These are phyloP conservation scores for Meandrusa payeni DNA, from an alignment of 2,888 invertebrate species.

Conservation along the genomic window DNA sequence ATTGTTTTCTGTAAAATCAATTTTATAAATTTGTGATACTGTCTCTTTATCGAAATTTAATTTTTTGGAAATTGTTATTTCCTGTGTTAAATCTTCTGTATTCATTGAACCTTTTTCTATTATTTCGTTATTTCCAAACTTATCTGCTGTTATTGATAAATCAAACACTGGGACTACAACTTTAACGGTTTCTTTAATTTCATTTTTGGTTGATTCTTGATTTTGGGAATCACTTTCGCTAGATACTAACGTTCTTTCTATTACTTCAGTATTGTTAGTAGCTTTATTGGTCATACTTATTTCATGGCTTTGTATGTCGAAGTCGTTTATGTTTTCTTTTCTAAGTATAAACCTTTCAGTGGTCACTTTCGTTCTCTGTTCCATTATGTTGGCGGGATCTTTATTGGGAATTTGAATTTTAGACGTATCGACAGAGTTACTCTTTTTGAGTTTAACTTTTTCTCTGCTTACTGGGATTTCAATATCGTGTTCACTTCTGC, in stretches of 20 bases:
- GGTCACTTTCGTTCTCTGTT: not conserved
- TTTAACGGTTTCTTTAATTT: conserved; percentile 3
- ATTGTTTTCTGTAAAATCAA: conserved; percentile 15
- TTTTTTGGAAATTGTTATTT: conserved; percentile 4
- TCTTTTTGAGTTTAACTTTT: conserved; percentile 28
- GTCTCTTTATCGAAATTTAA: conserved; percentile 22
- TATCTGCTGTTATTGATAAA: not conserved
- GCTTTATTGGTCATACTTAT: not conserved
- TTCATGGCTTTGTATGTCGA: not conserved
- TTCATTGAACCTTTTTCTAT: no score
- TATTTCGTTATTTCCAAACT: not conserved
- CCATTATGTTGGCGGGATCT: no score
- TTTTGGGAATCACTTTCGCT: not conserved
- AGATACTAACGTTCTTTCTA: not conserved
- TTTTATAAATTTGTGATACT: conserved; percentile 17
- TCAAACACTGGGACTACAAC: not conserved
- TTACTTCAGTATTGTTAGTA: not conserved
- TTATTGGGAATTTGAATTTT: not conserved
- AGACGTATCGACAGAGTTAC: conserved; percentile 28
- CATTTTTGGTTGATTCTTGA: not conserved
- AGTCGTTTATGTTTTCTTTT: not conserved
- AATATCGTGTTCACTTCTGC: conserved; percentile 49
- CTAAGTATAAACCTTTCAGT: conserved; percentile 1
- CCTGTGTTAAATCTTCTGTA: not conserved
- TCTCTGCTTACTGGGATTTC: conserved; percentile 30